A percentile compares a stretch with the other conserved stretches of the same genome.
These are phyloP conservation scores for Marronus borbonicus DNA, from an alignment of 2,888 invertebrate genomes.

Conservation along the genomic window DNA sequence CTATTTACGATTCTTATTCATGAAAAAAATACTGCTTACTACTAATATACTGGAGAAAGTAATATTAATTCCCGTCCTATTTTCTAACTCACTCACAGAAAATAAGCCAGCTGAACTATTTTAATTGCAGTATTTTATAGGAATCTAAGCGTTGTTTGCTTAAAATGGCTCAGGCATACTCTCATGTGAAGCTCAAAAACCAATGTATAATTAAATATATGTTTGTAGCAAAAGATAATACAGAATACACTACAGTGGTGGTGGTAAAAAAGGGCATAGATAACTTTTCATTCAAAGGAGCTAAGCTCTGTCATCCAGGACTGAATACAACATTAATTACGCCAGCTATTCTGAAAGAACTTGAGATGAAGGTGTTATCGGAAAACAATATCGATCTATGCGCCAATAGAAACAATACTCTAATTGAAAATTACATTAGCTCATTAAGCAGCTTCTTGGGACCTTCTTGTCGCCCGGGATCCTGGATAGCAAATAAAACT, in stretches of 20 bases:
- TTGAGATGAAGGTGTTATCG: slow-evolving; percentile 70
- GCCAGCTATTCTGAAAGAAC: slow-evolving; percentile 75
- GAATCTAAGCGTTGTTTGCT: too few species aligned
- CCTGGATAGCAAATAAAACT: slow-evolving; percentile 74
- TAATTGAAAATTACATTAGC: slow-evolving; percentile 76
- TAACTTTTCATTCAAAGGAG: slow-evolving; percentile 71
- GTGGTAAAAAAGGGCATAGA: slow-evolving; percentile 71
- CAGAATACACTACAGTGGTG: slow-evolving; percentile 75
- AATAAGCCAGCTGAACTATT: too few species aligned
- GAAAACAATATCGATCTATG: slow-evolving; percentile 57
- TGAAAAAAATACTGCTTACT: too few species aligned
- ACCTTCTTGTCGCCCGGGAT: slow-evolving; percentile 81
- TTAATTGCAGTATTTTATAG: too few species aligned
- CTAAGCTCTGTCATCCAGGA: slow-evolving; percentile 79
- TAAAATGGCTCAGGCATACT: too few species aligned
- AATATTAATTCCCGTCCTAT: too few species aligned
- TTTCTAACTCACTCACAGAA: too few species aligned
- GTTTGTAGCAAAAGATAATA: background rate
- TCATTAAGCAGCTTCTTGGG: slow-evolving; percentile 78
- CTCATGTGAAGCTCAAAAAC: too few species aligned
- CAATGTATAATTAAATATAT: too few species aligned
- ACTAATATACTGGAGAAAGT: too few species aligned
- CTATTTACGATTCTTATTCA: too few species aligned
- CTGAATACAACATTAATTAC: slow-evolving; percentile 75
- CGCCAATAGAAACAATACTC: slow-evolving; percentile 63